phyloP scores from a whole-genome alignment of 2,113 vertebrate genomes.

The Camelus dromedarius region DNA sequence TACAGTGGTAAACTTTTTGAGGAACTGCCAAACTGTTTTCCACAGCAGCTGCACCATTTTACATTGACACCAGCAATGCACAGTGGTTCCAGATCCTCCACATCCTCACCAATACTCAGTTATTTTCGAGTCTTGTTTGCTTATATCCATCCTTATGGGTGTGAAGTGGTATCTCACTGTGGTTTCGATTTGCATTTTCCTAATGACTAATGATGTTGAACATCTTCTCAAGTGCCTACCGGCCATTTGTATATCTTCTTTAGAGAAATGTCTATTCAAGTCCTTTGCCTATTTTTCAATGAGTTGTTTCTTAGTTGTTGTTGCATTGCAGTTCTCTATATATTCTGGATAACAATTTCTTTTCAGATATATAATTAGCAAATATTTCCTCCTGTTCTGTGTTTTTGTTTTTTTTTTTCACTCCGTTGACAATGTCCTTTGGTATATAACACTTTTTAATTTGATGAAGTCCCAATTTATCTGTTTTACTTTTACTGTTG shows the following conservation, averaged over 20 bases:
- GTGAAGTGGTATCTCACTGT: background rate
- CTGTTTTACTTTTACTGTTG: background rate
- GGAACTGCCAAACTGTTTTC: background rate
- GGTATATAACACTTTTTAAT: background rate
- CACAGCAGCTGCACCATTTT: background rate
- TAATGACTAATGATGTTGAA: background rate
- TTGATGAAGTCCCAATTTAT: background rate
- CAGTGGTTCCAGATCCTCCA: background rate
- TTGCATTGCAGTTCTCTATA: background rate
- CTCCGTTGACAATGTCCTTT: background rate
- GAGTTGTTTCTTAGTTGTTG: background rate
- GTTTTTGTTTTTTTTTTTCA: background rate
- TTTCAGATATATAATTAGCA: slow-evolving; percentile 14
- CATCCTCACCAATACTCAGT: background rate
- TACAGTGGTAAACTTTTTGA: background rate
- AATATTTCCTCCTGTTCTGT: background rate
- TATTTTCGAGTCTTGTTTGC: background rate
- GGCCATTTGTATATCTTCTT: background rate
- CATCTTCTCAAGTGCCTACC: background rate
- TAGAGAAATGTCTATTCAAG: background rate
- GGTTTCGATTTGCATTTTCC: slow-evolving; percentile 39
- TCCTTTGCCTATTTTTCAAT: background rate
- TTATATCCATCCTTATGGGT: background rate
- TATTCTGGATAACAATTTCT: background rate
- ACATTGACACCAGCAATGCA: background rate